Base-by-base conservation (phyloP, 2,888 invertebrate species). In the Cryptocephalus moraei region DNA sequence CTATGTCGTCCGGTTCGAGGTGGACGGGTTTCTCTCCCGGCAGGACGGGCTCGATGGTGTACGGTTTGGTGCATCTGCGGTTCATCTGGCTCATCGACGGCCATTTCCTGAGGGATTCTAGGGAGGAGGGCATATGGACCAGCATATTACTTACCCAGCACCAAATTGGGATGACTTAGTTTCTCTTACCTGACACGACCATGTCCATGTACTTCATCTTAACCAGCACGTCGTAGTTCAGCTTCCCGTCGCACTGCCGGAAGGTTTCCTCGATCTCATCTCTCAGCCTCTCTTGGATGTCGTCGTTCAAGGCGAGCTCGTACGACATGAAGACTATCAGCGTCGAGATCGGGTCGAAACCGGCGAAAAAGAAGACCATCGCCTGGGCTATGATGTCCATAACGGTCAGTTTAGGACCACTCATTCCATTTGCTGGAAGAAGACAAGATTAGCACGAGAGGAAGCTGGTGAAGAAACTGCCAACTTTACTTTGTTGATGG, bases 191-290 rank as follows among this genome's bases (percentile, higher is more conserved):
- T 56, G 77, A 76, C 0, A 80, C 61, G 1, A 80, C 77, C 78
- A 78, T 78, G 47, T 81, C 80, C 69, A 81, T 61, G 49, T 81
- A 81, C 22, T 72, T 71, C 77, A 81, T 73, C 14, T 69, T 70
- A 47, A 74, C 68, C 0, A 81, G 62, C 1, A 69, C 67, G 31
- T 75, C 76, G 52, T 78, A 80, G 39, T 69, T 72, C 0, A 79
- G 62, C 11, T 69, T 68, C 4, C 70, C 73, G 0, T 54, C 43
- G 40, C 49, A 53, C 39, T 55, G 39, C 12, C 51, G 38, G 1
- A 48, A 48, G n/a, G 54, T 54, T 2, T 58, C 50, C 8, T 58
- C 52, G 38, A 65, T 60, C 56, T 82, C 81, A 38, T 72, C 56
- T 1, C 68, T 68, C 2, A 82, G 63, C 46, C 61, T 73, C 1